A percentile compares a stretch with the other conserved stretches of the same genome.
phyloP scores from a whole-genome alignment of 2,797 vertebrate genomes.

The Poeciliopsis infans region DNA sequence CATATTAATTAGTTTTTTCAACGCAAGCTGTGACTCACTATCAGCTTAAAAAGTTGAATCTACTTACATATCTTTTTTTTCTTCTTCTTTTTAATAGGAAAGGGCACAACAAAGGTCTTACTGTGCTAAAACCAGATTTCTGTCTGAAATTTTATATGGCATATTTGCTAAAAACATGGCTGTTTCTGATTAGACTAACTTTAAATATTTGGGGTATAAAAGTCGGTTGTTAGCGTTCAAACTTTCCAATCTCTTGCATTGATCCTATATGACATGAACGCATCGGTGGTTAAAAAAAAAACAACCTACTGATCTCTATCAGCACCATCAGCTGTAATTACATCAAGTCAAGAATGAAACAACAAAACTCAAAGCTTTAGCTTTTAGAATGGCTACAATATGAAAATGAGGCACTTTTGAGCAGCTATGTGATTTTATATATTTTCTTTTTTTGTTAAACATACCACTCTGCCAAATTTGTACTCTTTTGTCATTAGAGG shows the following conservation, averaged over 20 bases:
- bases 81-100: background rate
- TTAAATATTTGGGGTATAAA: conserved; percentile 1
- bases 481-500: conserved; percentile 38
- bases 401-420: conserved; percentile 81
- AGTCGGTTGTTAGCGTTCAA: background rate
- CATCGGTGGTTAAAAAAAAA: conserved; percentile 30
- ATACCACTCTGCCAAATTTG: conserved; percentile 50
- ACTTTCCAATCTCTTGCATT: background rate
- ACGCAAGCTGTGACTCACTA: background rate
- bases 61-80: background rate
- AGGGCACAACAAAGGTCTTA: background rate
- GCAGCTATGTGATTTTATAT: conserved; percentile 61
- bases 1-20: background rate
- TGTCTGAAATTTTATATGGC: conserved; percentile 4
- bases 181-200: conserved; percentile 2
- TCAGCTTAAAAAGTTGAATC: background rate
- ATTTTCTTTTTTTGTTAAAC: conserved; percentile 28
- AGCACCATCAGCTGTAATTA: conserved; percentile 38
- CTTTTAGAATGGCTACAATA: conserved; percentile 70
- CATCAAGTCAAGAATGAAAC: conserved; percentile 50
- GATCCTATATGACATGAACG: conserved; percentile 42
- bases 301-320: conserved; percentile 28
- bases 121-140: background rate
- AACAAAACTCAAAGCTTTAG: conserved; percentile 50
- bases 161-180: background rate